phyloP scores from a whole-genome alignment of 1,140 invertebrate genomes.

The Pygmarrhopalites habei region DNA sequence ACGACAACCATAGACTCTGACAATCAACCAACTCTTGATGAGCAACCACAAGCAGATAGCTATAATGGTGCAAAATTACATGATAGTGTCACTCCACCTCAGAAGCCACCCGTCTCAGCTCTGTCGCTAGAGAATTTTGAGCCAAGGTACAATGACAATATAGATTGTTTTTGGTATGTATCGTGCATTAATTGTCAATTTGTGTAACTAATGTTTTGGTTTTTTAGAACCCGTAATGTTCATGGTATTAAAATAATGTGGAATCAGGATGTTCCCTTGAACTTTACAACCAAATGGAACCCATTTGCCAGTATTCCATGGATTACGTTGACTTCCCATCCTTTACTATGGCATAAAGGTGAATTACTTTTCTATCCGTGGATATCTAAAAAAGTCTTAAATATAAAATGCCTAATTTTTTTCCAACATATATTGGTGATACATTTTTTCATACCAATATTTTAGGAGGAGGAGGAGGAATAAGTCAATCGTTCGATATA shows the following conservation, averaged over 20 bases:
- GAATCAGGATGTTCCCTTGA: constrained; percentile 60
- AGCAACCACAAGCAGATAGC: not conserved
- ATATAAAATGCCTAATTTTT: no score
- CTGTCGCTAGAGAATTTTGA: constrained; percentile 36
- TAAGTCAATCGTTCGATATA: constrained; percentile 45
- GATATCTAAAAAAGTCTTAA: not conserved
- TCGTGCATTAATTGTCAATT: not conserved
- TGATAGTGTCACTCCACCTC: not conserved
- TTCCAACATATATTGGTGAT: no score
- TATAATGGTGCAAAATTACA: not conserved
- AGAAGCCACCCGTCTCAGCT: constrained; percentile 28
- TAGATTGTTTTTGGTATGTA: not conserved
- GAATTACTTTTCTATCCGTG: constrained; percentile 21
- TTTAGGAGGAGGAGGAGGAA: constrained; percentile 45
- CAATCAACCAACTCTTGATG: not conserved
- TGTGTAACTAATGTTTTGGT: not conserved
- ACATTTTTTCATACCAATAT: no score
- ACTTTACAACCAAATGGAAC: constrained; percentile 72
- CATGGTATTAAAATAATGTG: constrained; percentile 66
- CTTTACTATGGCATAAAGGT: constrained; percentile 59
- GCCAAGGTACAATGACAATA: constrained; percentile 24
- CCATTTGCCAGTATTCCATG: constrained; percentile 74
- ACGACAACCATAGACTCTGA: no score
- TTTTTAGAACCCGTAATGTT: constrained; percentile 56
- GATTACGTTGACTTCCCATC: constrained; percentile 70